Conservation (phyloP, 1,140 invertebrate genomes). For the Cydia pomonella region DNA sequence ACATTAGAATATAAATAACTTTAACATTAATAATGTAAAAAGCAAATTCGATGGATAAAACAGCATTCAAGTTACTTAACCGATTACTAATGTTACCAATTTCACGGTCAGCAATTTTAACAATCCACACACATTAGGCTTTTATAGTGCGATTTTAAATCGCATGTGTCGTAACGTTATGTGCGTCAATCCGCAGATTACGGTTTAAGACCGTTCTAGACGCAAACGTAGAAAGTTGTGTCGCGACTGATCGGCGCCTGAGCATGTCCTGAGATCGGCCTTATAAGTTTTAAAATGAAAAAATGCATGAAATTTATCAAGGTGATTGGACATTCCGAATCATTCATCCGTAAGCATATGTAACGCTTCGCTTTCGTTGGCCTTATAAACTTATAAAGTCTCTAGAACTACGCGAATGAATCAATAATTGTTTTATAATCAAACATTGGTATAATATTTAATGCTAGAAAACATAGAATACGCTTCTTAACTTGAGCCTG, state of each 20-base stretch:
- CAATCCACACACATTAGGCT: slow-evolving; percentile 57
- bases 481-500: too few species aligned
- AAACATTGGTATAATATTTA: neutral
- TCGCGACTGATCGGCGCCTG: slow-evolving; percentile 75
- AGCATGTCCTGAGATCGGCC: slow-evolving; percentile 74
- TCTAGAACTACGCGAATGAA: neutral
- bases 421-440: neutral
- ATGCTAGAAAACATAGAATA: neutral
- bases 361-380: neutral
- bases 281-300: slow-evolving; percentile 68
- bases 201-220: slow-evolving; percentile 77
- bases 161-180: slow-evolving; percentile 73
- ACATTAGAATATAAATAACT: neutral
- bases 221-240: slow-evolving; percentile 77
- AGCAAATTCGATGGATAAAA: neutral
- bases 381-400: neutral
- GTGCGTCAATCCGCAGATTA: slow-evolving; percentile 77
- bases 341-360: slow-evolving; percentile 20
- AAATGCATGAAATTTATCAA: slow-evolving; percentile 55
- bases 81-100: slow-evolving; percentile 28
- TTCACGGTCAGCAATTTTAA: slow-evolving; percentile 45
- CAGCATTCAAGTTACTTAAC: neutral
- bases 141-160: slow-evolving; percentile 73
- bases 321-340: neutral
- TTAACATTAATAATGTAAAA: neutral